Base-by-base conservation (phyloP, 2,888 invertebrate species). In the Mongoloraphidia duomilia region DNA sequence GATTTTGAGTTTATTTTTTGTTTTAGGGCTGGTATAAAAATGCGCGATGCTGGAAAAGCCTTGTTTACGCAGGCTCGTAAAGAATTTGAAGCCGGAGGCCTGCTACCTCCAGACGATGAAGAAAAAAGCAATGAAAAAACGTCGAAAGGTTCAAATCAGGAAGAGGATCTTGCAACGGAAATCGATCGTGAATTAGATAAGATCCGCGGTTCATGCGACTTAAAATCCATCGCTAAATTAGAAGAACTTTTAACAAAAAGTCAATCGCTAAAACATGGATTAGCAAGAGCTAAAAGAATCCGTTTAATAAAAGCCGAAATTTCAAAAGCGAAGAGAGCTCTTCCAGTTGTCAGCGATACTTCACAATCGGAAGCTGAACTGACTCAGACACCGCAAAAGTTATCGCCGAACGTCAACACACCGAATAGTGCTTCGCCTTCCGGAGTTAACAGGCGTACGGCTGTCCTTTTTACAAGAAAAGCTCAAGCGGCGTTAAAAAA, bases 11-110 rank as follows among this genome's bases (percentile, higher is more conserved):
- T 17, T 14, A 43, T 13, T 41, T 47, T 37, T 10, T 57, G 34
- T 44, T 59, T 34, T 55, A 81, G 87, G 48, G 86, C 92, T 2
- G 95, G 88, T 1, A 72, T 88, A 2, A 85, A 86, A 61, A 85
- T 96, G 82, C 78, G 89, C 38, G 94, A 94, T 57, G 89, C 90
- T 68, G 92, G 93, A 51, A 76, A 78, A 17, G 74, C 79, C 0
- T 73, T 94, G 41, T 84, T 95, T 61, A 79, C 84, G 2, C 81
- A 83, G 60, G 84, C 87, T 9, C 76, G 84, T 1, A 80, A 84
- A 53, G 87, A 88, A 59, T 73, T 85, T 12, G 76, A 77, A 50
- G 67, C 70, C 13, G 76, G 79, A 2, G 84, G 82, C 0, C 69
- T 79, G 56, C 53, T 65, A 2, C 64, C 61, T 13, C 60, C 70